Percentiles rank a stretch among this genome's conserved stretches.
phyloP scores from a whole-genome alignment of 2,113 vertebrate genomes.

The Syngnathus floridae region DNA sequence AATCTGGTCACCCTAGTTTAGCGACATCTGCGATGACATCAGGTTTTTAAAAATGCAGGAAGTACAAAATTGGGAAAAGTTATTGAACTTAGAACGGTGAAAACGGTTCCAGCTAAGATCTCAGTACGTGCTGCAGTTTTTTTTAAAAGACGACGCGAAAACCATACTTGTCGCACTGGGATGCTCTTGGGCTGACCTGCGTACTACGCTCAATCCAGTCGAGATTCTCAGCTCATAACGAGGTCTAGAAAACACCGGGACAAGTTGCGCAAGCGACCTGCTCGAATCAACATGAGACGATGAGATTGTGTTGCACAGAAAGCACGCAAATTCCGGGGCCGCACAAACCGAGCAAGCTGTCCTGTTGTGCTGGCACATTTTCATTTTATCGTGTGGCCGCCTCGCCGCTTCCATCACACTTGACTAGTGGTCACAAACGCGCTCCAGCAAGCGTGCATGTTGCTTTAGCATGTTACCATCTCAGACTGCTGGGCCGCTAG shows the following conservation, averaged over 20 bases:
- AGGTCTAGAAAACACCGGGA: neutral
- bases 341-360: neutral
- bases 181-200: too few species aligned
- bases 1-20: too few species aligned
- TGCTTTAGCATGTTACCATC: slow-evolving; percentile 2
- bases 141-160: too few species aligned
- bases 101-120: too few species aligned
- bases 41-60: too few species aligned
- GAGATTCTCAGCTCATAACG: neutral
- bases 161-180: too few species aligned
- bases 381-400: neutral
- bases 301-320: too few species aligned
- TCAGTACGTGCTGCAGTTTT: too few species aligned
- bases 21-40: too few species aligned
- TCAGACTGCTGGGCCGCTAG: neutral
- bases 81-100: too few species aligned
- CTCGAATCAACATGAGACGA: neutral
- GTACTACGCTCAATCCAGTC: neutral
- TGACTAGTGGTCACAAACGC: neutral
- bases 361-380: neutral
- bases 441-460: neutral
- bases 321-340: neutral
- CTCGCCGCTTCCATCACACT: neutral
- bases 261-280: too few species aligned
- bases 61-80: too few species aligned